These are phyloP conservation scores for Staurois parvus DNA, from an alignment of 2,797 vertebrate genomes.

Conservation along the genomic window DNA sequence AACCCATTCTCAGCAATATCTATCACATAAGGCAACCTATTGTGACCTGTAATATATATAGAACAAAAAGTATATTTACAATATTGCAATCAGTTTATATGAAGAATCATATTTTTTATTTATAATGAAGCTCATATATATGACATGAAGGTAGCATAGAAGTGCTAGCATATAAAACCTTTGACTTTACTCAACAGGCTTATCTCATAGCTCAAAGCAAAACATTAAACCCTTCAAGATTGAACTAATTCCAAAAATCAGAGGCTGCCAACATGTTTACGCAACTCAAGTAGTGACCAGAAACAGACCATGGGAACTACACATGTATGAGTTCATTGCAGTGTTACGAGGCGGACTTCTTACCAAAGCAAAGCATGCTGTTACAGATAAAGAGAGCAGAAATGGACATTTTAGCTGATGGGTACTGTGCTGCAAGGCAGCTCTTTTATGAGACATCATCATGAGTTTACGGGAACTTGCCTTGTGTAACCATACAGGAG, in stretches of 20 bases:
- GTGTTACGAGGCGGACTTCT: conserved; percentile 16
- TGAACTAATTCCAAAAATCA: conserved; percentile 52
- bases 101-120: too few species aligned
- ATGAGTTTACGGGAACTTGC: conserved; percentile 20
- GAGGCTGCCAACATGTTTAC: conserved; percentile 55
- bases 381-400: conserved; percentile 3
- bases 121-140: too few species aligned
- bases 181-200: conserved; percentile 43
- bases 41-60: too few species aligned
- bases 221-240: conserved; percentile 43
- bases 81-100: too few species aligned
- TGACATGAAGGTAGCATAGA: too few species aligned
- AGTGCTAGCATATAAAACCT: conserved; percentile 1
- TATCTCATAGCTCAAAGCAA: conserved; percentile 55
- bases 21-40: too few species aligned
- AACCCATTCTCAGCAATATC: too few species aligned
- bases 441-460: conserved; percentile 7
- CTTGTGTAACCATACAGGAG: conserved; percentile 19
- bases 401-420: conserved; percentile 1
- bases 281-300: conserved; percentile 56
- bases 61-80: too few species aligned
- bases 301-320: conserved; percentile 60
- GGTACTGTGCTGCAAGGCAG: neutral
- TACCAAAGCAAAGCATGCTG: conserved; percentile 3
- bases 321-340: conserved; percentile 39